These are phyloP conservation scores for Lytechinus variegatus DNA, from an alignment of 35 echinoderm and acorn worm genomes.

Conservation along the genomic window DNA sequence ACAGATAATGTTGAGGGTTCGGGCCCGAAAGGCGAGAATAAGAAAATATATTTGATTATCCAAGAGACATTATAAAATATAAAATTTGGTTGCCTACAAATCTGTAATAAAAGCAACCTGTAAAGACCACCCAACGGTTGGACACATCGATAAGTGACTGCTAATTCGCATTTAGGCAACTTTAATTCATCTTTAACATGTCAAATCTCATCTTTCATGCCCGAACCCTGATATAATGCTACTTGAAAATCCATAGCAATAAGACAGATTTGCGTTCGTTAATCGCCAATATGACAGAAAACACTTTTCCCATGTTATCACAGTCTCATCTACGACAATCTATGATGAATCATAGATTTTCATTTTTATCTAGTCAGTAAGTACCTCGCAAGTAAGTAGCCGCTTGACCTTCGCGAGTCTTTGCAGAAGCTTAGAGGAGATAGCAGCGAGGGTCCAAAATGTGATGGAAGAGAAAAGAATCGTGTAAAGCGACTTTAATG, in stretches of 20 bases:
- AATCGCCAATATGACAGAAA: background rate
- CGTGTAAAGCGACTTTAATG: constrained; percentile 36
- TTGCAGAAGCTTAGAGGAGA: background rate
- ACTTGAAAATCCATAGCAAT: background rate
- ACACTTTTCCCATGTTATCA: background rate
- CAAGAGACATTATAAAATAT: too few species aligned
- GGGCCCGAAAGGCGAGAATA: too few species aligned
- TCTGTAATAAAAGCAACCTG: background rate
- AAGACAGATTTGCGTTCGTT: background rate
- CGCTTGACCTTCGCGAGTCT: constrained; percentile 19
- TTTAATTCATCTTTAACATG: background rate
- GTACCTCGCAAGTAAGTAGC: background rate
- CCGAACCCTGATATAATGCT: background rate
- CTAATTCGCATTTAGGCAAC: background rate
- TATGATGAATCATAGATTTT: background rate
- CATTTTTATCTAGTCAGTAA: background rate
- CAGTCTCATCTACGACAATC: background rate
- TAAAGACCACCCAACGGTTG: background rate
- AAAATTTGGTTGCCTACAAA: background rate
- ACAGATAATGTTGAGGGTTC: too few species aligned
- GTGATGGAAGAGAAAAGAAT: background rate
- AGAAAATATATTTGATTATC: too few species aligned
- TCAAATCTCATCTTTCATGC: constrained; percentile 1
- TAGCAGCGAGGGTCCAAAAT: background rate
- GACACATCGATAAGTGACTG: background rate